These are phyloP conservation scores for Microcebus tavaratra DNA, from an alignment of 2,113 vertebrate genomes.

Conservation along the genomic window DNA sequence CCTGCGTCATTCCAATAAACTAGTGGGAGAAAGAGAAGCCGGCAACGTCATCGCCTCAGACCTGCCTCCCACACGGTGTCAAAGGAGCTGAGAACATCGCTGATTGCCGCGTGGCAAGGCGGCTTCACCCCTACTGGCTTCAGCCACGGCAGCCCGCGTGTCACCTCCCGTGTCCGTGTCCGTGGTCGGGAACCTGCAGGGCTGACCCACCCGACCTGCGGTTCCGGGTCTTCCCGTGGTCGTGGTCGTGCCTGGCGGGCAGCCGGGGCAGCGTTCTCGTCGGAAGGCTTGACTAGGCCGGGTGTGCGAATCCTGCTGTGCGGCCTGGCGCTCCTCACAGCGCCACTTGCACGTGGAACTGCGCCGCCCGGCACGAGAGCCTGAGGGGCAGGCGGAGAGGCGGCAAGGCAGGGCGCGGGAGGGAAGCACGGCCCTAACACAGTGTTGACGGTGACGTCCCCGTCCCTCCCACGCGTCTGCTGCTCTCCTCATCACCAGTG, in stretches of 20 bases:
- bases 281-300: too few relatives aligned
- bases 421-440: accelerated
- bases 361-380: neutral
- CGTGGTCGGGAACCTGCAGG: too few relatives aligned
- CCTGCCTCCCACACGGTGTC: neutral
- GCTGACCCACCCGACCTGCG: neutral
- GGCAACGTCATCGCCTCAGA: neutral
- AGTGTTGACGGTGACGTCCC: neutral
- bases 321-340: too few relatives aligned
- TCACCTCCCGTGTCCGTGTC: neutral
- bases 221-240: neutral
- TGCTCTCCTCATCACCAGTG: neutral
- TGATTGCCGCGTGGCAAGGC: neutral
- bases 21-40: neutral
- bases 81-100: too few relatives aligned
- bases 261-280: too few relatives aligned
- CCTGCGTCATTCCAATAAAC: neutral
- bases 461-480: too few relatives aligned
- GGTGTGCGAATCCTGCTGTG: too few relatives aligned
- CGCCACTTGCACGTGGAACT: neutral
- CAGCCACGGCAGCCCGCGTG: too few relatives aligned
- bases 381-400: accelerated
- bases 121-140: neutral
- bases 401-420: accelerated
- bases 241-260: neutral